Evolutionary conservation across 2,888 invertebrate species (phyloP), one percentile per base, ranked within the genome.

Genomic region (Enchytraeus crypticus): DNA sequence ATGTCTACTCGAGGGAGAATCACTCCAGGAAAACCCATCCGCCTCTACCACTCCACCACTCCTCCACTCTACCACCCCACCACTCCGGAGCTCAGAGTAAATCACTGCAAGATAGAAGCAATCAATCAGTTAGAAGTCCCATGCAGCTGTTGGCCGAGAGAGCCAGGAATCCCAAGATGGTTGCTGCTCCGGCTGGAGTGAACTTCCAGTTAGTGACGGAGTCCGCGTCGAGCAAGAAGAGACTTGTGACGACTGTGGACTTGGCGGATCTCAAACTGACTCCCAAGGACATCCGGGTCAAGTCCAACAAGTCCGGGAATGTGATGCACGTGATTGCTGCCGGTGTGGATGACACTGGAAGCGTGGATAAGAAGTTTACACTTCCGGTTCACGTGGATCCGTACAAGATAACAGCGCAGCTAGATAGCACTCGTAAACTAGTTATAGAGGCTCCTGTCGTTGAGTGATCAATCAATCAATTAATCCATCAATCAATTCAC

Each of bases 261-360:
- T 18, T 38, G 8, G 8, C 38, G 8, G 38, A 38, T 38, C 38
- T 30, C 3, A 30, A 53, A 53, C 51, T 60, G n/a, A 53, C 53
- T 11, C 60, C 60, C 33, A 47, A 49, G 33, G 60, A 60, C 38
- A 53, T 60, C 18, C 60, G 53, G 32, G 60, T 60, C 47, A 60
- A 60, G 30, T 43, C 60, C 47, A 60, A 60, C 60, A 60, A 60
- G 51, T 56, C 29, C 60, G 60, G 60, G 8, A 54, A 56, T n/a
- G 53, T 53, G 29, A 21, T 60, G 32, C 30, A 53, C 27, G 38
- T 60, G 26, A 53, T 60, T 5, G 14, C 43, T 29, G 23, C n/a
- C 29, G 53, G 27, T n/a, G 29, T 29, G 5, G 53, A 32, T 26
- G 23, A 45, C n/a, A n/a, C 21, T 3, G 21, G 27, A 18, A n/a